phyloP scores from a whole-genome alignment of 2,888 invertebrate genomes.

The Polyommatus iphigenia region DNA sequence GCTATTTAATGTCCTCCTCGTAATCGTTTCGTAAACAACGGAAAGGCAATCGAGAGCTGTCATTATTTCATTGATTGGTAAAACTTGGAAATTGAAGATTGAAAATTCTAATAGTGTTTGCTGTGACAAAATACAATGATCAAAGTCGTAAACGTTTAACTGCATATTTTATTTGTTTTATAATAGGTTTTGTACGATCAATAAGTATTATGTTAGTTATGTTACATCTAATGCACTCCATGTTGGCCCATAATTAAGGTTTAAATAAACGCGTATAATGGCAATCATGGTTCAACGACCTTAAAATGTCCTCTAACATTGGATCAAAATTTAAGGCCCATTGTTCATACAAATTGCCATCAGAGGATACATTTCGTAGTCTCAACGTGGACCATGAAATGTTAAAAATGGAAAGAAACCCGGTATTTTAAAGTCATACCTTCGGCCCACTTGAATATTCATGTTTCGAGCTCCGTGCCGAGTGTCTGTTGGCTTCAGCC shows the following conservation, averaged over 20 bases:
- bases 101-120: neutral
- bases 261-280: too few relatives aligned
- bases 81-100: slow-evolving; percentile 5
- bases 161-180: neutral
- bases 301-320: neutral
- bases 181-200: neutral
- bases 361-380: neutral
- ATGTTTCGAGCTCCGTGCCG: slow-evolving; percentile 21
- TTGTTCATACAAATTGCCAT: neutral
- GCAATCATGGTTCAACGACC: neutral
- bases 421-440: slow-evolving; percentile 10
- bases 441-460: neutral
- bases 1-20: slow-evolving; percentile 39
- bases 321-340: neutral
- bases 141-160: neutral
- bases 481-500: slow-evolving; percentile 30
- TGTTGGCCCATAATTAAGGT: neutral
- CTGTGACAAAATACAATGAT: neutral
- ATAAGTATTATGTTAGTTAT: neutral
- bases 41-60: slow-evolving; percentile 4
- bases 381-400: neutral
- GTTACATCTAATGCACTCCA: neutral
- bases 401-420: neutral
- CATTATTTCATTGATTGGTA: slow-evolving; percentile 8
- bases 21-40: slow-evolving; percentile 18